phyloP scores from a whole-genome alignment of 2,888 invertebrate genomes.

The Acanthosoma haemorrhoidale region DNA sequence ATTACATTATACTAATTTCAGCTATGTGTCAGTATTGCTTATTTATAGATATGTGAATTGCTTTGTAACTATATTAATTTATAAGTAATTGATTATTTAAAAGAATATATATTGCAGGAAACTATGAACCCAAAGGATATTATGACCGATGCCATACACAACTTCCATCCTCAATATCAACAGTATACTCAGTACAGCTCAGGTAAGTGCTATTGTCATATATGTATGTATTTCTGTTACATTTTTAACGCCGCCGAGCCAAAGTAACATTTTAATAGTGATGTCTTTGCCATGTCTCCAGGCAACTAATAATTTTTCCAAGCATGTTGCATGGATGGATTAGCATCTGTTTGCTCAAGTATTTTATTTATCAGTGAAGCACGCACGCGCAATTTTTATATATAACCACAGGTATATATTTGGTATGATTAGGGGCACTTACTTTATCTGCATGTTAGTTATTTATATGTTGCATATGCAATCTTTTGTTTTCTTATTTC shows the following conservation, averaged over 20 bases:
- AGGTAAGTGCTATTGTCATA: conserved; percentile 52
- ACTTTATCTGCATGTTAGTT: too few species aligned
- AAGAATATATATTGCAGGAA: conserved; percentile 57
- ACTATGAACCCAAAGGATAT: conserved; percentile 98
- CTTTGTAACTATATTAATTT: neutral
- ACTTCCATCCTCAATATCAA: conserved; percentile 99
- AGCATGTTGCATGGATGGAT: conserved; percentile 17
- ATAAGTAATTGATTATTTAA: neutral
- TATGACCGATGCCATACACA: conserved; percentile 99
- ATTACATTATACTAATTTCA: neutral
- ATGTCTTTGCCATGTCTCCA: neutral
- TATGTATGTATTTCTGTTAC: neutral
- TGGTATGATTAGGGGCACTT: too few species aligned
- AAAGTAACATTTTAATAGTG: neutral
- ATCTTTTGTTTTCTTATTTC: too few species aligned
- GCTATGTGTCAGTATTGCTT: neutral
- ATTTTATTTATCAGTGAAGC: too few species aligned
- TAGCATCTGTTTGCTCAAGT: neutral
- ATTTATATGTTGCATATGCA: too few species aligned
- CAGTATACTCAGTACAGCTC: conserved; percentile 98
- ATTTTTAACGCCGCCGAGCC: neutral
- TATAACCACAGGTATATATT: too few species aligned
- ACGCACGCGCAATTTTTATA: too few species aligned
- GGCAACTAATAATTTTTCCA: conserved; percentile 16
- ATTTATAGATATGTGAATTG: neutral